These are phyloP conservation scores for Caenorhabditis brenneri DNA, from an alignment of 1,140 invertebrate genomes.

Conservation along the genomic window DNA sequence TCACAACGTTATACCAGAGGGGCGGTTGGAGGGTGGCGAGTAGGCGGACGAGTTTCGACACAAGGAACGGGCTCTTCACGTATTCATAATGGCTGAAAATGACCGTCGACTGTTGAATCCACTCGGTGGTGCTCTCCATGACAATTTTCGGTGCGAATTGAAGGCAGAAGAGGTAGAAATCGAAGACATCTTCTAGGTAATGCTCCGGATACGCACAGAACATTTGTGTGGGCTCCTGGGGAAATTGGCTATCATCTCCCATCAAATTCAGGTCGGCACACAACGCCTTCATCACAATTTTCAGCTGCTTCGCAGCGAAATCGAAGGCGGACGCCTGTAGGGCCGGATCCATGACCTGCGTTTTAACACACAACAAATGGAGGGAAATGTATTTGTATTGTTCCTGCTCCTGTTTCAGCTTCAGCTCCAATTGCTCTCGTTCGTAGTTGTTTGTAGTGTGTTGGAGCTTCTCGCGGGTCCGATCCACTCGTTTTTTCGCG, in stretches of 20 bases:
- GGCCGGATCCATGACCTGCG: background rate
- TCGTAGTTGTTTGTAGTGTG: constrained; percentile 72
- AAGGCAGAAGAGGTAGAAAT: constrained; percentile 84
- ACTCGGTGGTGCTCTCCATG: background rate
- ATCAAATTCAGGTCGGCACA: constrained; percentile 31
- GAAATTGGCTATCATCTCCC: constrained; percentile 73
- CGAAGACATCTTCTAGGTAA: constrained; percentile 94
- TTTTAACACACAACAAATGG: constrained; percentile 31
- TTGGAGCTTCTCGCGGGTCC: constrained; percentile 77
- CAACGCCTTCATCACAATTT: background rate
- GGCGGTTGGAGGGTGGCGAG: background rate
- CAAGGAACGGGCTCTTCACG: constrained; percentile 8
- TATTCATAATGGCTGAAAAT: constrained; percentile 2
- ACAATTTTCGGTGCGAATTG: background rate
- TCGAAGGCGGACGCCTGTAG: background rate
- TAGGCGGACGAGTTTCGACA: background rate
- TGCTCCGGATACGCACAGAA: constrained; percentile 91
- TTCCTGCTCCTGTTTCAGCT: constrained; percentile 52
- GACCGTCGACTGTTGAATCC: background rate
- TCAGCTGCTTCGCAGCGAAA: constrained; percentile 1
- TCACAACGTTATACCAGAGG: constrained; percentile 76
- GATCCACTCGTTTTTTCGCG: constrained; percentile 86
- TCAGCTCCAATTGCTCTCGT: background rate
- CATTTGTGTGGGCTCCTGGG: constrained; percentile 76
- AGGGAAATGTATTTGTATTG: constrained; percentile 54